Conservation (phyloP, 2,888 invertebrate species). For the Macrosoma leucophasiata region DNA sequence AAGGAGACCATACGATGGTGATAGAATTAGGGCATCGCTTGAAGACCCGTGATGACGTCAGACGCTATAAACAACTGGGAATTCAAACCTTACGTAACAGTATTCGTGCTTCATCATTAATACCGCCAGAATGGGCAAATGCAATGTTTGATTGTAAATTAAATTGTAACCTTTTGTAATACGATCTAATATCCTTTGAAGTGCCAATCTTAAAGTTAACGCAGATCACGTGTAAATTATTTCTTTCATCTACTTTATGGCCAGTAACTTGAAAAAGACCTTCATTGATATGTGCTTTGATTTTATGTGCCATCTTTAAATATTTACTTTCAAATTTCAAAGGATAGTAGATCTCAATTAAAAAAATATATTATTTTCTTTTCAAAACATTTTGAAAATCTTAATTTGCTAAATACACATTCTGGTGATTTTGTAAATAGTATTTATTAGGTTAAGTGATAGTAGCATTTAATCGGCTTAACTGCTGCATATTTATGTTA, state of each 20-base stretch:
- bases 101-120: conserved; percentile 69
- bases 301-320: background rate
- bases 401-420: conserved; percentile 43
- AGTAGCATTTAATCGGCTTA: conserved; percentile 67
- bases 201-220: background rate
- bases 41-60: conserved; percentile 30
- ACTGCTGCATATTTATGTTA: conserved; percentile 72
- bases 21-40: conserved; percentile 34
- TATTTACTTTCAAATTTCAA: background rate
- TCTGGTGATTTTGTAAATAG: conserved; percentile 75
- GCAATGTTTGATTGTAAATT: conserved; percentile 39
- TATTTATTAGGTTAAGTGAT: conserved; percentile 71
- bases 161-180: conserved; percentile 3
- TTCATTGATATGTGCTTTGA: no score
- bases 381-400: no score
- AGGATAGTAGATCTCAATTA: no score
- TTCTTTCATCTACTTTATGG: no score
- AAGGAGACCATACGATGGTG: conserved; percentile 69
- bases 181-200: background rate
- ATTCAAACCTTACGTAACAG: conserved; percentile 57
- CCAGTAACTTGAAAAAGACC: no score
- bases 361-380: no score
- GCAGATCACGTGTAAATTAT: no score
- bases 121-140: conserved; percentile 63
- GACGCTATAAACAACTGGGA: conserved; percentile 27